Evolutionary conservation across 2,888 invertebrate species (phyloP), one percentile per base, ranked within the genome.

Genomic region (Drosophila villosipedis): DNA sequence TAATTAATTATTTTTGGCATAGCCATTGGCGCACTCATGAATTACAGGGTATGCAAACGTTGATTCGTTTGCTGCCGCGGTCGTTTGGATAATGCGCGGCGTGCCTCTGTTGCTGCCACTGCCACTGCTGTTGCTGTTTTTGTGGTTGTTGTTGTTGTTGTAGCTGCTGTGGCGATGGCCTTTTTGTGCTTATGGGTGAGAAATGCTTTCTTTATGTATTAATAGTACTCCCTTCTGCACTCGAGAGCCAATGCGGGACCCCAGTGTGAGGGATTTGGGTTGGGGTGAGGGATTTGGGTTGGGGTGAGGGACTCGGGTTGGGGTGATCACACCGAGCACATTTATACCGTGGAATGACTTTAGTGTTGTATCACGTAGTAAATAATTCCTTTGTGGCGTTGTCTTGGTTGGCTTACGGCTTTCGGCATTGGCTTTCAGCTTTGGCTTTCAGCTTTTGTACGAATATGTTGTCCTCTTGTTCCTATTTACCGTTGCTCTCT

Each of bases 331-430:
- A 39, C 50, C n/a, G 54, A 82, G 81, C 84, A 83, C 87, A 85
- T 86, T 85, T 85, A 84, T 86, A 78, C 76, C 78, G 83, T 76
- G 62, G 83, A 85, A 85, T 83, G 85, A 85, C 85, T 87, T 83
- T 78, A 83, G 84, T 83, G 83, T 84, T 84, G 88, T 87, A 89
- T 83, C 89, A 88, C 87, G 87, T 88, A 83, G 86, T 86, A 84
- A 88, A 89, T 88, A 86, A 88, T 89, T 88, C 87, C 87, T 83
- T 89, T 89, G 87, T 84, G 87, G 89, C 87, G 80, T 87, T 85
- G 87, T 87, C 85, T 86, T 83, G 86, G 82, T 81, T 87, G 81
- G 80, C 79, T 81, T 84, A 72, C 79, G 72, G 79, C 69, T 76
- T 76, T 47, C 70, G 52, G 68, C 70, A 50, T 68, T 61, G 52